Base-by-base conservation (phyloP, 2,888 invertebrate species). In the Barypeithes pellucidus region DNA sequence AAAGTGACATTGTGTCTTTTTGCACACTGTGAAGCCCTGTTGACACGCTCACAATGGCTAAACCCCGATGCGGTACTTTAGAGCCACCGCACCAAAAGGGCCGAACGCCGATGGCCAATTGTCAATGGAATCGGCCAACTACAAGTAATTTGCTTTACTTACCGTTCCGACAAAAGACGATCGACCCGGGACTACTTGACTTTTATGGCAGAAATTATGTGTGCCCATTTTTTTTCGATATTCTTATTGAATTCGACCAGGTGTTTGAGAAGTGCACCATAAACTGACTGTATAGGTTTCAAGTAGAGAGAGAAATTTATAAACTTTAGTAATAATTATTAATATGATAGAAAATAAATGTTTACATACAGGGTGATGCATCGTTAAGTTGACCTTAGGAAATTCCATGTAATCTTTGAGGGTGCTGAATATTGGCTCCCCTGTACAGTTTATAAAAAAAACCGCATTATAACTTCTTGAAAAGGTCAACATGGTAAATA, bases 1-100 rank as follows among this genome's bases (percentile, higher is more conserved):
- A 85, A 85, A 85, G 82, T 84, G 85, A 84, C 82, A 85, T 84
- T 85, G 83, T 85, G 83, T 85, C 84, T 84, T 82, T 79, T 81
- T 80, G 82, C 80, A 76, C 79, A 82, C 82, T 84, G 85, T 86
- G 85, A 84, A 85, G 83, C 76, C 79, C 82, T 76, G 81, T 82
- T 84, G 85, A 86, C 84, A 80, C 76, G 63, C 24, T 52, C 66
- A 85, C 84, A 86, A 86, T 82, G 80, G 80, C 68, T 73, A 75
- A 77, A 80, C 83, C 83, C 83, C 84, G 85, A 84, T 83, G 83
- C 85, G 86, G 85, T 84, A 85, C 84, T 85, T 85, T 83, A 82
- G 65, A 70, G 61, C 52, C 67, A 73, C 73, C 70, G 67, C 75
- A 75, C 75, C 71, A 73, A 75, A 75, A 76, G 75, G 72, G 70